phyloP scores from a whole-genome alignment of 2,113 vertebrate species.

The Leucosticte australis region DNA sequence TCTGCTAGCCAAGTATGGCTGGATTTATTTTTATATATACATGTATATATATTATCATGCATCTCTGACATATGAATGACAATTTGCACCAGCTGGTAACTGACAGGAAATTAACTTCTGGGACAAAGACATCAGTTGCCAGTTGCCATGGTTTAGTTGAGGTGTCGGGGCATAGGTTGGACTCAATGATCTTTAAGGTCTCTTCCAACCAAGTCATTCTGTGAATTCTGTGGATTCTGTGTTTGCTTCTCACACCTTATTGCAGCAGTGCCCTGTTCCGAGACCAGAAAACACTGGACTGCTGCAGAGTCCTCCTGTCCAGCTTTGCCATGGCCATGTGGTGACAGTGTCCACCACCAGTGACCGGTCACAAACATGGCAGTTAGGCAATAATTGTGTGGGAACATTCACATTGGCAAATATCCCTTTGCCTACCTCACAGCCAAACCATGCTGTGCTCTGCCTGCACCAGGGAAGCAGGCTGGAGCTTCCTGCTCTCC shows the following conservation, averaged over 20 bases:
- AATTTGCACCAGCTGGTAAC: background rate
- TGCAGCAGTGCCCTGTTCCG: background rate
- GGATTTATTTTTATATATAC: background rate
- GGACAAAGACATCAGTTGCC: background rate
- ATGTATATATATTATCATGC: background rate
- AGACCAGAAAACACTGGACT: rapidly evolving
- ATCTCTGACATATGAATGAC: background rate
- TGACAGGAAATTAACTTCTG: background rate
- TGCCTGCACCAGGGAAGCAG: background rate
- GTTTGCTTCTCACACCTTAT: background rate
- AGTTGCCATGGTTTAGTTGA: background rate
- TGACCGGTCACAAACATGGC: background rate
- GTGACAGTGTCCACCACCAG: background rate
- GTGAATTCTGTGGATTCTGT: background rate
- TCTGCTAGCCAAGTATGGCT: background rate
- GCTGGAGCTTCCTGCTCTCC: background rate
- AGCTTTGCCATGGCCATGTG: rapidly evolving
- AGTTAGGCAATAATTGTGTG: background rate
- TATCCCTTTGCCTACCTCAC: rapidly evolving
- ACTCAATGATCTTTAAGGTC: background rate
- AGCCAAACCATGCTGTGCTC: rapidly evolving
- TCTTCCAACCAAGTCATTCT: background rate
- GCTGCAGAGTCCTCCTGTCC: background rate
- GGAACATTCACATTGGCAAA: rapidly evolving
- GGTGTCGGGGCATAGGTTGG: background rate